A percentile compares a stretch with the other conserved stretches of the same genome.
These are phyloP conservation scores for Semotilus atromaculatus DNA, from an alignment of 2,797 vertebrate species.

Conservation along the genomic window DNA sequence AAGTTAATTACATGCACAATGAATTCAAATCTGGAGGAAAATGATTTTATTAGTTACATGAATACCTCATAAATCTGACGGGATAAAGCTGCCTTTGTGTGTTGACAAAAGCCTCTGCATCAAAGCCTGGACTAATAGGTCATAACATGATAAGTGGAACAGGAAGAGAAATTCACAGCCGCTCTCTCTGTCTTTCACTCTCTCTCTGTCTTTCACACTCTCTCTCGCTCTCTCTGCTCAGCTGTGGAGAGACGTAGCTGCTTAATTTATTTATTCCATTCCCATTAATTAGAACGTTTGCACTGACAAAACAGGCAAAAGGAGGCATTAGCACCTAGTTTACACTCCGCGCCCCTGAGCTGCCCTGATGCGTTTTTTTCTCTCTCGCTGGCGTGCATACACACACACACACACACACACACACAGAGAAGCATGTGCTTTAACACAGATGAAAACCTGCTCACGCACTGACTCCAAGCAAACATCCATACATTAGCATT, in stretches of 20 bases:
- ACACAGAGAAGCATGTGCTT: constrained; percentile 24
- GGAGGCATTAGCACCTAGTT: constrained; percentile 75
- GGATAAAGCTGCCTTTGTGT: constrained; percentile 37
- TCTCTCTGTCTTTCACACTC: not conserved
- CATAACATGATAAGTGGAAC: constrained; percentile 42
- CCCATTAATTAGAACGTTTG: constrained; percentile 75
- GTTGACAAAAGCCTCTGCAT: constrained; percentile 39
- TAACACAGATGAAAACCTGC: constrained; percentile 32
- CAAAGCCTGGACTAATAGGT: constrained; percentile 44
- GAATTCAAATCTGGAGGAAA: constrained; percentile 30
- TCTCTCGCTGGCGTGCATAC: constrained; percentile 33
- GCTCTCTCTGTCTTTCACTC: not conserved
- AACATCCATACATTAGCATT: not conserved
- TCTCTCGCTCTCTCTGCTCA: constrained; percentile 51
- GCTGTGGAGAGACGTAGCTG: constrained; percentile 66
- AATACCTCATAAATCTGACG: constrained; percentile 26
- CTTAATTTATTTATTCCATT: constrained; percentile 76
- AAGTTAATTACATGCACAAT: constrained; percentile 36
- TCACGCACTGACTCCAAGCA: constrained; percentile 11
- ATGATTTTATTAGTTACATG: constrained; percentile 41
- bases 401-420: constrained; percentile 62
- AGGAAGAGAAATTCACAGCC: constrained; percentile 40
- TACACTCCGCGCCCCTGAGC: constrained; percentile 70
- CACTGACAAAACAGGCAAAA: constrained; percentile 71
- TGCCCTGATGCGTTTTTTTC: constrained; percentile 38